These are phyloP conservation scores for Elymnias hypermnestra DNA, from an alignment of 1,140 invertebrate species.

Conservation along the genomic window DNA sequence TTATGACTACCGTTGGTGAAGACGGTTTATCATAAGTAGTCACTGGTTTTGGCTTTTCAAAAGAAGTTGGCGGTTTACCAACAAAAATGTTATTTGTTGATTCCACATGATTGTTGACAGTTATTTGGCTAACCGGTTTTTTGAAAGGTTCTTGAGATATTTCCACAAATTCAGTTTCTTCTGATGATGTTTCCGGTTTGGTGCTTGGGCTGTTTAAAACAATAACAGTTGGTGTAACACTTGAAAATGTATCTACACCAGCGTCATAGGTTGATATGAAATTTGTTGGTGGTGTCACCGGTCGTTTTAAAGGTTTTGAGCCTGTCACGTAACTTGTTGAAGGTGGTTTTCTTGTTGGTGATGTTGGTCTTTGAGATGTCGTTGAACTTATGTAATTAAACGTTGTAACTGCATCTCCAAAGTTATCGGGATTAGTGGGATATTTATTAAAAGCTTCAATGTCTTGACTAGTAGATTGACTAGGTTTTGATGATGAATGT, in stretches of 20 bases:
- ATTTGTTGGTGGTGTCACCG: slow-evolving; percentile 38
- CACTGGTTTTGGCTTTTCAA: slow-evolving; percentile 65
- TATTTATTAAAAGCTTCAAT: slow-evolving; percentile 64
- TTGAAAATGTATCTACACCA: slow-evolving; percentile 63
- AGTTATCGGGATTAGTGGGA: slow-evolving; percentile 56
- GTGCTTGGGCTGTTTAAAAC: slow-evolving; percentile 76
- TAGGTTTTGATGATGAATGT: slow-evolving; percentile 48
- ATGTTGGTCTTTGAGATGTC: slow-evolving; percentile 44
- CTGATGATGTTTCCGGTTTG: slow-evolving; percentile 51
- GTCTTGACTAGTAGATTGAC: slow-evolving; percentile 58
- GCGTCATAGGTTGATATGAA: slow-evolving; percentile 44
- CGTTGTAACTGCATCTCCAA: slow-evolving; percentile 57
- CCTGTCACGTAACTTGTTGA: slow-evolving; percentile 79
- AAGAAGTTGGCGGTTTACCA: slow-evolving; percentile 50
- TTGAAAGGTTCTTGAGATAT: slow-evolving; percentile 68
- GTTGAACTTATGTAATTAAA: slow-evolving; percentile 65
- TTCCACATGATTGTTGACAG: slow-evolving; percentile 77
- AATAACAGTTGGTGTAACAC: slow-evolving; percentile 84
- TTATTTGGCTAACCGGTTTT: slow-evolving; percentile 73
- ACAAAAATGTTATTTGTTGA: slow-evolving; percentile 75
- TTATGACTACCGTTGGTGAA: slow-evolving; percentile 37
- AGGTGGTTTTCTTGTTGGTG: slow-evolving; percentile 61
- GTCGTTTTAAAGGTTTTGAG: slow-evolving; percentile 67
- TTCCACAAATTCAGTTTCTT: slow-evolving; percentile 66
- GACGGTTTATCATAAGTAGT: slow-evolving; percentile 49